Evolutionary conservation across 2,113 vertebrate genomes (phyloP).

Genomic region (Poeciliopsis retropinna): DNA sequence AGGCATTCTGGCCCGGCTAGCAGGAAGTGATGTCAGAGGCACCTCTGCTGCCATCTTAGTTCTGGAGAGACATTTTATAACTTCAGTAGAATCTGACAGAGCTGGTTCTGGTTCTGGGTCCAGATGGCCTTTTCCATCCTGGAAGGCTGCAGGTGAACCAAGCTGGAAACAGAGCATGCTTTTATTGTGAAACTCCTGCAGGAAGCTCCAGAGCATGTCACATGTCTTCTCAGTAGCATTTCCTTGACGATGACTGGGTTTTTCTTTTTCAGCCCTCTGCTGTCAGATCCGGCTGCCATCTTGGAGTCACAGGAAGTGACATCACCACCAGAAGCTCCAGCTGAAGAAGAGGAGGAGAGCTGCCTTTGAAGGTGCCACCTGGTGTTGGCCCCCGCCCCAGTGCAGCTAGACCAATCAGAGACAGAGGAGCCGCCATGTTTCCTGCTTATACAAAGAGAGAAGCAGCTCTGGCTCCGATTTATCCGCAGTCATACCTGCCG

Average conservation of each 20-base stretch:
- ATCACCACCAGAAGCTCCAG: slow-evolving; percentile 19
- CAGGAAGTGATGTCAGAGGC: too few species aligned
- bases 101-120: neutral
- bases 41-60: neutral
- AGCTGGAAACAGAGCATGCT: neutral
- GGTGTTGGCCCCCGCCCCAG: neutral
- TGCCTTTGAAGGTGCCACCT: slow-evolving; percentile 26
- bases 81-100: neutral
- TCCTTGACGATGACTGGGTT: neutral
- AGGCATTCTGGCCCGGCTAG: too few species aligned
- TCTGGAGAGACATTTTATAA: neutral
- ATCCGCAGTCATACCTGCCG: neutral
- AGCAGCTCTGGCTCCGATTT: slow-evolving; percentile 16
- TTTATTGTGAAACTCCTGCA: too few species aligned
- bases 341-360: slow-evolving; percentile 43
- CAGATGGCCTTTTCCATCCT: neutral
- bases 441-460: neutral
- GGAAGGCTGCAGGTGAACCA: neutral
- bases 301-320: slow-evolving; percentile 38
- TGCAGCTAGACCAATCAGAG: neutral
- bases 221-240: neutral
- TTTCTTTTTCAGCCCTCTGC: slow-evolving; percentile 38
- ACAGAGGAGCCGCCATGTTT: neutral
- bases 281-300: neutral
- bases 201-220: neutral